A percentile compares a stretch with the other conserved stretches of the same genome.
Evolutionary conservation across 2,888 invertebrate species (phyloP).

Genomic region (Drosophila birchii): DNA sequence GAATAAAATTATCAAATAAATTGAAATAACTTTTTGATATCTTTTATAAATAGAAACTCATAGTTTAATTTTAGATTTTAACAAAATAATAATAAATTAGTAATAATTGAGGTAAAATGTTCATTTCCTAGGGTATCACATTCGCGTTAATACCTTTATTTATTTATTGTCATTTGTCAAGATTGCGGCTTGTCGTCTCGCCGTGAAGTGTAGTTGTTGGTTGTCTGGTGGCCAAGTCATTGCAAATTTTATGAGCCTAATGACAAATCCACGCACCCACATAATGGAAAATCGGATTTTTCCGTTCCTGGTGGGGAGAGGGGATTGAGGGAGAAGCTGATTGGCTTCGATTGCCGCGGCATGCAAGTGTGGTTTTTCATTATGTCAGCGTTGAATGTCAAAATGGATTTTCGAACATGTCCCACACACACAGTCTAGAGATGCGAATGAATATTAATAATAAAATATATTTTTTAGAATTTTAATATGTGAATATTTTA

Average conservation of each 20-base stretch:
- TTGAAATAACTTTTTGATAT: not conserved
- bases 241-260: slow-evolving; percentile 69
- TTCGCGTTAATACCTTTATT: not conserved
- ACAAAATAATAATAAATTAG: not conserved
- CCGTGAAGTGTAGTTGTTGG: slow-evolving; percentile 7
- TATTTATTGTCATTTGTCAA: slow-evolving; percentile 45
- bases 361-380: slow-evolving; percentile 48
- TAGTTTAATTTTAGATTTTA: too few relatives aligned
- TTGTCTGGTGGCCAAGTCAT: slow-evolving; percentile 51
- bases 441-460: not conserved
- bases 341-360: slow-evolving; percentile 33
- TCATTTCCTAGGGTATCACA: slow-evolving; percentile 7
- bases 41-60: too few relatives aligned
- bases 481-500: too few relatives aligned
- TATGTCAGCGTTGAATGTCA: slow-evolving; percentile 58
- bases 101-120: too few relatives aligned
- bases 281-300: not conserved
- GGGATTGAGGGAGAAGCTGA: not conserved
- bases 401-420: slow-evolving; percentile 66
- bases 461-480: too few relatives aligned
- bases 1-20: not conserved
- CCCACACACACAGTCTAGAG: not conserved
- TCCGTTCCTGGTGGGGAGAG: not conserved
- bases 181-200: slow-evolving; percentile 26
- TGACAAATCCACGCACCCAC: slow-evolving; percentile 60